Percentiles rank a stretch among this genome's conserved stretches.
Evolutionary conservation across 2,113 vertebrate genomes (phyloP).

Genomic region (Notiomystis cincta): DNA sequence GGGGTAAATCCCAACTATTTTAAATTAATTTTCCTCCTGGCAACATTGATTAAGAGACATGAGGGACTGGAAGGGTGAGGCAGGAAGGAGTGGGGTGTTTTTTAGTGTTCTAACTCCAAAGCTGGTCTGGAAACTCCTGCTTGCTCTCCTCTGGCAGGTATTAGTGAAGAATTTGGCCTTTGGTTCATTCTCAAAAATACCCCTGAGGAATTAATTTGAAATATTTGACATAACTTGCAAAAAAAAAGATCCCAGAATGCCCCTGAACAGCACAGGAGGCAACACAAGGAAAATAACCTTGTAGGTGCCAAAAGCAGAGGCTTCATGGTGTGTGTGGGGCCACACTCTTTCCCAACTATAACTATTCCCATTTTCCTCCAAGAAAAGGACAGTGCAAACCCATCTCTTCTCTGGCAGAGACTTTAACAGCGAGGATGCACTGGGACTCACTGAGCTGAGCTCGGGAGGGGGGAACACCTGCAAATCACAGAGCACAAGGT

Average conservation of each 20-base stretch:
- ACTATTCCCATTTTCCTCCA: neutral
- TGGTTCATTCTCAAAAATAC: neutral
- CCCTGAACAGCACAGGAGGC: neutral
- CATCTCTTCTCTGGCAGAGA: no score
- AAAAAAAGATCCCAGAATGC: neutral
- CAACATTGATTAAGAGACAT: neutral
- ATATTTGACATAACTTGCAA: neutral
- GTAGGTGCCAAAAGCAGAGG: neutral
- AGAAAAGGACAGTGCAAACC: neutral
- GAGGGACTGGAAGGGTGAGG: neutral
- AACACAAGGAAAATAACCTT: neutral
- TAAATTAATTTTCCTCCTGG: neutral
- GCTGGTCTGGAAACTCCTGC: neutral
- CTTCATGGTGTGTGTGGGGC: neutral
- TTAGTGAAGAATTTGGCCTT: neutral
- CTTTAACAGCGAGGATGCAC: neutral
- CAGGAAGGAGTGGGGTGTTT: neutral
- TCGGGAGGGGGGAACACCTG: neutral
- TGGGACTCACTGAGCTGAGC: neutral
- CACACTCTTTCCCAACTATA: neutral
- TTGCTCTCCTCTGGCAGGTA: neutral
- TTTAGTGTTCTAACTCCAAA: neutral
- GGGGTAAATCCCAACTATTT: neutral
- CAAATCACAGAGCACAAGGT: accelerated
- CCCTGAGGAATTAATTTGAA: neutral